Evolutionary conservation across 1,140 invertebrate species (phyloP), one percentile per base, ranked within the genome.

Genomic region (Cheumatopsyche charites): DNA sequence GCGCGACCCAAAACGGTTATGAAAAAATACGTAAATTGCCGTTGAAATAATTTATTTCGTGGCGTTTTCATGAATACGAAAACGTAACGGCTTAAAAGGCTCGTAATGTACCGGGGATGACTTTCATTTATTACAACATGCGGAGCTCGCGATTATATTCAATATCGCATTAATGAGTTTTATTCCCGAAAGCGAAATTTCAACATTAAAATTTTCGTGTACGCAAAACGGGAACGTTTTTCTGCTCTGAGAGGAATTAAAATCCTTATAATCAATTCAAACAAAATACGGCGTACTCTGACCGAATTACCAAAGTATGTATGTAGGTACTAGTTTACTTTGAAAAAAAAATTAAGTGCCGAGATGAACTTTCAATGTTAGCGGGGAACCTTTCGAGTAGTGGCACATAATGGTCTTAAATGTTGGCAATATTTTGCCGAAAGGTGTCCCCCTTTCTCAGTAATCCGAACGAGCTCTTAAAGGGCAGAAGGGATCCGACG

Each of bases 401-500:
- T 58, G 19, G 55, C 29, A 13, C 23, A 58, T 58, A 58, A 58
- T 58, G 21, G 55, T 58, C 55, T 58, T 58, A 58, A 58, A 58
- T 58, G 55, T 58, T 36, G 6, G 55, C 55, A 58, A 58, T 58
- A 58, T 58, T 58, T 58, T 58, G 55, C 55, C 23, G 21, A 36
- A 36, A 36, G 23, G 26, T 29, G 26, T 19, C 41, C 36, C 62
- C 2, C 13, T n/a, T 19, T 15, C 13, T 49, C 45, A 13, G 23
- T 58, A 58, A 58, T 58, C 55, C 55, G 19, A 25, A 6, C 55
- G 13, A 58, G 29, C 62, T 29, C 62, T 63, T 15, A 41, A 63
- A 63, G 15, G 2, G 29, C 45, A 9, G 29, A 63, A 17, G 29
- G 29, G 42, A 26, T 13, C 55, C 23, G 21, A 19, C 23, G 55